phyloP scores from a whole-genome alignment of 2,113 vertebrate species.

The Meles meles region DNA sequence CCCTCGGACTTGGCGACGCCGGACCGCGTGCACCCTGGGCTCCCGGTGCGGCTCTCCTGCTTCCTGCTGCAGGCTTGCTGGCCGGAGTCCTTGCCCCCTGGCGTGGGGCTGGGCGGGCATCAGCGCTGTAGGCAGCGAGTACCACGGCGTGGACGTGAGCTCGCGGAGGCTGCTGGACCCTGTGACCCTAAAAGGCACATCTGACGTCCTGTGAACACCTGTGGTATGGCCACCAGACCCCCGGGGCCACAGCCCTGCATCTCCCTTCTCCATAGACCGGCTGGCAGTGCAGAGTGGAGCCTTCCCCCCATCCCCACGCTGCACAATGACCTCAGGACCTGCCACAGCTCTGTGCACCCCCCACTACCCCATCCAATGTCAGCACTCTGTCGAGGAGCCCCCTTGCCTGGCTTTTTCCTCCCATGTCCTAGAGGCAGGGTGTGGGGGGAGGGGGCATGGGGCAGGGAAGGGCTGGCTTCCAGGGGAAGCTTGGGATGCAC shows the following conservation, averaged over 20 bases:
- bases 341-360: background rate
- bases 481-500: no score
- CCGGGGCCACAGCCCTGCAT: background rate
- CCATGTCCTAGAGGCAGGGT: background rate
- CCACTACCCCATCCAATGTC: rapidly evolving
- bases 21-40: background rate
- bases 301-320: rapidly evolving
- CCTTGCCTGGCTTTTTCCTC: background rate
- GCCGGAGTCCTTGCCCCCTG: slow-evolving; percentile 31
- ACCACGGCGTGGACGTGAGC: slow-evolving; percentile 17
- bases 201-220: slow-evolving; percentile 4
- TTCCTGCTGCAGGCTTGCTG: background rate
- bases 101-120: background rate
- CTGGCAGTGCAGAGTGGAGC: rapidly evolving
- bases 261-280: background rate
- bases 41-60: background rate
- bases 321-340: background rate
- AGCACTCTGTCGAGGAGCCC: no score
- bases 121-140: background rate
- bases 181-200: background rate
- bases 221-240: background rate
- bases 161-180: slow-evolving; percentile 19
- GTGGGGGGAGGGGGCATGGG: rapidly evolving
- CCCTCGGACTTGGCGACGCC: background rate
- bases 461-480: background rate